Evolutionary conservation across 2,888 invertebrate genomes (phyloP).

Genomic region (Hemithea aestivaria): DNA sequence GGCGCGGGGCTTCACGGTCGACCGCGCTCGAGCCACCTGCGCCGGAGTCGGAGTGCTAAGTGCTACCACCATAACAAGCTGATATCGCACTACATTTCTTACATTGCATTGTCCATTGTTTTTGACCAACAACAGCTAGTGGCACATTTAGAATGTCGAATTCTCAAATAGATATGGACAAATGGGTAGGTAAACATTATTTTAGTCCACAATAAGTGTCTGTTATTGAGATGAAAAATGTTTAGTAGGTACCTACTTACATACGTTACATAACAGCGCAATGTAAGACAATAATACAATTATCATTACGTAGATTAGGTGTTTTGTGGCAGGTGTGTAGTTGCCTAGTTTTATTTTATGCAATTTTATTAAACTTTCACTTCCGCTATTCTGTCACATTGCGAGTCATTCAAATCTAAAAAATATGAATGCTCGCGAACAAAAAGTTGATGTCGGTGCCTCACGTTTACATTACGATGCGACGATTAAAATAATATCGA

Average conservation of each 20-base stretch:
- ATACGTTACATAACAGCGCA: too few relatives aligned
- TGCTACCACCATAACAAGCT: slow-evolving; percentile 20
- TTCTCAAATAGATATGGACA: too few relatives aligned
- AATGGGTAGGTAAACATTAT: too few relatives aligned
- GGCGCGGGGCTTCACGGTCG: slow-evolving; percentile 70
- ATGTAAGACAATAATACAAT: too few relatives aligned
- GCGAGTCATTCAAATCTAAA: slow-evolving; percentile 18
- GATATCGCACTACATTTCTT: slow-evolving; percentile 35
- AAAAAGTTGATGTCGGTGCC: background rate
- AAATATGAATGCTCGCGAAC: slow-evolving; percentile 20
- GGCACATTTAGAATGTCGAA: too few relatives aligned
- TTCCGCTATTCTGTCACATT: slow-evolving; percentile 51
- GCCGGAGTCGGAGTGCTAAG: slow-evolving; percentile 32
- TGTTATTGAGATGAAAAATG: too few relatives aligned
- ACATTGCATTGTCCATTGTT: background rate
- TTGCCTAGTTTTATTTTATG: slow-evolving; percentile 37
- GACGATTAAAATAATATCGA: too few relatives aligned
- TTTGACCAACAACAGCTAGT: too few relatives aligned
- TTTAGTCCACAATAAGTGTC: too few relatives aligned
- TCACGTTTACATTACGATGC: too few relatives aligned
- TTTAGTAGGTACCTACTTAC: too few relatives aligned
- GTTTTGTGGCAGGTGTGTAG: slow-evolving; percentile 16
- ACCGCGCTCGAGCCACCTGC: slow-evolving; percentile 68
- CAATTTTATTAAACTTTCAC: slow-evolving; percentile 60
- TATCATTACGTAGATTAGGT: slow-evolving; percentile 20